These are phyloP conservation scores for Phodopus roborovskii DNA, from an alignment of 2,113 vertebrate genomes.

Conservation along the genomic window DNA sequence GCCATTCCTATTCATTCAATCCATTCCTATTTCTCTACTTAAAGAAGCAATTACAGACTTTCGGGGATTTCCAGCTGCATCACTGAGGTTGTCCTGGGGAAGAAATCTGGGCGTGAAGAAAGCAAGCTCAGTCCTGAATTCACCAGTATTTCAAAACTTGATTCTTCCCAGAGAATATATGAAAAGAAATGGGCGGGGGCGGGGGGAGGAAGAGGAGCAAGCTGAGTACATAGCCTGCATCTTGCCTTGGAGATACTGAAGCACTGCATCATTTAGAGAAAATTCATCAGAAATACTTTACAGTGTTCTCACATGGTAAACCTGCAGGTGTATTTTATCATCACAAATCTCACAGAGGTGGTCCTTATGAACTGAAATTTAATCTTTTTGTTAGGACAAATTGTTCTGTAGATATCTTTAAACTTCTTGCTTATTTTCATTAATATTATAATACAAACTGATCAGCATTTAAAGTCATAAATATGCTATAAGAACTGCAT, in stretches of 20 bases:
- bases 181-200: background rate
- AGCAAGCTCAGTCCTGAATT: background rate
- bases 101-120: background rate
- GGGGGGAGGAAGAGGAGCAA: background rate
- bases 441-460: background rate
- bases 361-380: background rate
- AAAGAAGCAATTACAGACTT: background rate
- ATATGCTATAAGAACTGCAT: background rate
- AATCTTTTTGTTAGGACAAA: background rate
- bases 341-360: background rate
- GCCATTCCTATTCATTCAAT: background rate
- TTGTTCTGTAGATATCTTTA: background rate
- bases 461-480: constrained; percentile 11
- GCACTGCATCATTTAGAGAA: background rate
- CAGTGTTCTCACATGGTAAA: background rate
- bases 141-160: background rate
- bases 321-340: background rate
- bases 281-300: constrained; percentile 4
- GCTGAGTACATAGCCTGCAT: background rate
- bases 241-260: background rate
- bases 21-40: background rate
- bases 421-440: background rate
- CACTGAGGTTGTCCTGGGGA: background rate
- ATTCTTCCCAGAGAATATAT: background rate
- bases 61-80: background rate